phyloP scores from a whole-genome alignment of 2,888 invertebrate species.

The Metacarcinus magister region DNA sequence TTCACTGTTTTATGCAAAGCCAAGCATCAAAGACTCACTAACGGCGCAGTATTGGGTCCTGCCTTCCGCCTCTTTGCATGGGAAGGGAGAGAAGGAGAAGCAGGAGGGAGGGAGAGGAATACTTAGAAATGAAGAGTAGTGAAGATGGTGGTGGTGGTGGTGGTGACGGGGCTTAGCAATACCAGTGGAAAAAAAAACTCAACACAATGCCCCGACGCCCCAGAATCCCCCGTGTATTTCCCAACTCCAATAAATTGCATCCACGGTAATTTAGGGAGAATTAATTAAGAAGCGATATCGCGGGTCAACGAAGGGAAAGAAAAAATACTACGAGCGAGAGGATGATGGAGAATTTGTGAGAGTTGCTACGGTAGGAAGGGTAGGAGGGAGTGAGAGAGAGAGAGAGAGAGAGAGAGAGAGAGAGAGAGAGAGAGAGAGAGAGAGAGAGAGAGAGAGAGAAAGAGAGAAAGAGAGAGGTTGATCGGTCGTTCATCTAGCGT shows the following conservation, averaged over 20 bases:
- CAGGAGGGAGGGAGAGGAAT: not conserved
- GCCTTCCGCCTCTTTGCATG: not conserved
- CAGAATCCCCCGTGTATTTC: not conserved
- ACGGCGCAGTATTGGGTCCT: not conserved
- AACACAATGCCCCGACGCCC: not conserved
- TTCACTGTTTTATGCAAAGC: not conserved
- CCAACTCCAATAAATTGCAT: not conserved
- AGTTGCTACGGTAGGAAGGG: not conserved
- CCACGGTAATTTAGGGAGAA: not conserved
- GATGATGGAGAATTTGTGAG: not conserved
- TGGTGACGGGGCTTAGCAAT: not conserved
- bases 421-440: not conserved
- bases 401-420: not conserved
- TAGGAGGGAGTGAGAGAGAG: not conserved
- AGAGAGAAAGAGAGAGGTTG: not conserved
- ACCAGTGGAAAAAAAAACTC: not conserved
- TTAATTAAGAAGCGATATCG: not conserved
- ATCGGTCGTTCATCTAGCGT: not conserved
- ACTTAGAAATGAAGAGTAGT: not conserved
- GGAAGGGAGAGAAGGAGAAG: not conserved
- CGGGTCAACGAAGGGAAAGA: not conserved
- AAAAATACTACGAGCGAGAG: not conserved
- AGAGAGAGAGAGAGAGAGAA: conserved; percentile 6
- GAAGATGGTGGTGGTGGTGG: not conserved
- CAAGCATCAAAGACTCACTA: not conserved